Evolutionary conservation across 2,797 vertebrate genomes (phyloP), one percentile per base, ranked within the genome.

Genomic region (Pipistrellus pygmaeus): DNA sequence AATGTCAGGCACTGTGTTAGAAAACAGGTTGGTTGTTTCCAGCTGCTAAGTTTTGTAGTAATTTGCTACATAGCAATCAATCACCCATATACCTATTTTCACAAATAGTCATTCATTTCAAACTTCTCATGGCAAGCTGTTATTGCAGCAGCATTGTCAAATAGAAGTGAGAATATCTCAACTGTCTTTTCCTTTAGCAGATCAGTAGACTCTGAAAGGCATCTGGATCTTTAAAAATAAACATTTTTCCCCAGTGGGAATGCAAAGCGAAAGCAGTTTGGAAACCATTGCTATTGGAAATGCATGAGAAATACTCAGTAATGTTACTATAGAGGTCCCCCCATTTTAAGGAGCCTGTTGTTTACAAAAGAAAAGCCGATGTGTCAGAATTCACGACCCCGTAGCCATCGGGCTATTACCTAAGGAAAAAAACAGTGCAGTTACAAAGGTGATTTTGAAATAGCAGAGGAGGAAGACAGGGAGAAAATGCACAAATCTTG

Each of bases 231-330:
- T 85, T 35, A 35, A 68, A 94, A 85, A 13, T 91, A 89, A 30
- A 51, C 15, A 73, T 88, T 95, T 90, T 72, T 71, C 62, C 86
- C 62, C 68, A 60, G 55, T 35, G 57, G 80, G 48, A 96, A 64
- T 3, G 38, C n/a, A 81, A 77, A 94, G 66, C 21, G 14, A 73
- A 80, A 64, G 27, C 12, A 51, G 66, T 75, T 48, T 76, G 53
- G 55, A 84, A 32, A 14, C 71, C 83, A 84, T 15, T 85, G 73
- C 32, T 88, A 21, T 18, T 80, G 60, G 75, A 60, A 95, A 88
- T 93, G 48, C 30, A 64, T 68, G 11, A 85, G 76, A 46, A 44
- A 41, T 41, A 27, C 6, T 78, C 14, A 87, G 25, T 57, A 30
- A 57, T n/a, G 35, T 78, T 46, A 83, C 90, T 13, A 57, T 0